phyloP scores from a whole-genome alignment of 2,797 vertebrate species.

The Poeciliopsis gracilis region DNA sequence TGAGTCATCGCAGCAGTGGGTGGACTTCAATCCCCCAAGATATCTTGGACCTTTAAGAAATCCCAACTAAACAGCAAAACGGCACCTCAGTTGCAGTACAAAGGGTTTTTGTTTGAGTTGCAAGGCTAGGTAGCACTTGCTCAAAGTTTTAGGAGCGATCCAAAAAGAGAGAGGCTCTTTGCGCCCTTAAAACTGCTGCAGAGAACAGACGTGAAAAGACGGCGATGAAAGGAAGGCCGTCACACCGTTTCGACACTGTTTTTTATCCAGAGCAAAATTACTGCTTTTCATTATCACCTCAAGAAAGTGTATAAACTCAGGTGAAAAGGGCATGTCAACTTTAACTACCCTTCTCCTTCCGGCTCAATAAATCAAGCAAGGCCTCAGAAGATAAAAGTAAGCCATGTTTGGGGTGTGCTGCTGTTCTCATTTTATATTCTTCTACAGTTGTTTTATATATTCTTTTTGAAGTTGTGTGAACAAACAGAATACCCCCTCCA shows the following conservation, averaged over 20 bases:
- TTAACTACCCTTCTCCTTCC: neutral
- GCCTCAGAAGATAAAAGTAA: neutral
- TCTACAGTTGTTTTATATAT: slow-evolving; percentile 12
- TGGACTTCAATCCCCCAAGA: neutral
- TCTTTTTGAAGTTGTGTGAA: slow-evolving; percentile 20
- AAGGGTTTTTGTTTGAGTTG: neutral
- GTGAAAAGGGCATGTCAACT: neutral
- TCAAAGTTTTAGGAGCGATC: neutral
- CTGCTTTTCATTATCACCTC: neutral
- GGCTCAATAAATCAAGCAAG: neutral
- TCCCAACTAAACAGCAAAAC: neutral
- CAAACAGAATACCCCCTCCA: slow-evolving; percentile 9
- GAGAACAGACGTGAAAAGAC: neutral
- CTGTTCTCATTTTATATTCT: neutral
- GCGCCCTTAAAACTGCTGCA: neutral
- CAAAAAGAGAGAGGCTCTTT: neutral
- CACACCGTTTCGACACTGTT: neutral
- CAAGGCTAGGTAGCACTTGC: too few species aligned
- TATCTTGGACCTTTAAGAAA: neutral
- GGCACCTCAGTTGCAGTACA: neutral
- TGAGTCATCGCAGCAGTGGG: neutral
- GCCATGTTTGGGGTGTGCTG: neutral
- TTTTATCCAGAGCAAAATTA: neutral
- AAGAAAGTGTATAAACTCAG: neutral
- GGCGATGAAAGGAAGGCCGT: neutral